A percentile compares a stretch with the other conserved stretches of the same genome.
These are phyloP conservation scores for Hypsibius dujardini DNA, from an alignment of 1,140 invertebrate species.

Conservation along the genomic window DNA sequence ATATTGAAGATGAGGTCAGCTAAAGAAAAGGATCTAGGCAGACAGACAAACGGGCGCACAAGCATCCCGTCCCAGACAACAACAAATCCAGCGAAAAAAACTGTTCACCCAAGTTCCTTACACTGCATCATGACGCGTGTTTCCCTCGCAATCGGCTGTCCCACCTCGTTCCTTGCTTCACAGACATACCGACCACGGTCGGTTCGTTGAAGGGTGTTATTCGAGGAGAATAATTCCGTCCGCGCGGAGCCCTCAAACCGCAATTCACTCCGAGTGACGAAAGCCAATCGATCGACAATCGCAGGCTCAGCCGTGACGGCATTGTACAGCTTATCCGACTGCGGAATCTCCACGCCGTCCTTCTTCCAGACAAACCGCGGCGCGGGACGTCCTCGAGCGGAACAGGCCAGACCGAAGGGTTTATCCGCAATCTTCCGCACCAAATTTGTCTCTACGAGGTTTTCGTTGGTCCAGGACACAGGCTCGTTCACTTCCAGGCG, in stretches of 20 bases:
- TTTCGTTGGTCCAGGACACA: constrained; percentile 21
- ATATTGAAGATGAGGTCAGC: too few relatives aligned
- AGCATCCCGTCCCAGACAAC: too few relatives aligned
- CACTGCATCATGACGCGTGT: background rate
- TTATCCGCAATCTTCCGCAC: constrained; percentile 22
- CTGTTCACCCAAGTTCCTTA: background rate
- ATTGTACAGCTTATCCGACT: constrained; percentile 12
- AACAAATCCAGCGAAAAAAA: too few relatives aligned
- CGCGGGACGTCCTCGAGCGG: constrained; percentile 25
- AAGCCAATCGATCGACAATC: constrained; percentile 16
- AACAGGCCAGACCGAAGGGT: constrained; percentile 24
- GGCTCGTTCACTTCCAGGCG: constrained; percentile 25
- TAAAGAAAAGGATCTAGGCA: too few relatives aligned
- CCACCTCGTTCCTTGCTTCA: background rate
- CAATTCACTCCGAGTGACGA: constrained; percentile 4
- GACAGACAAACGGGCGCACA: too few relatives aligned
- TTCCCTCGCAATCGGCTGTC: background rate
- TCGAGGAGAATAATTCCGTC: constrained; percentile 1
- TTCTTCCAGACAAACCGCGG: constrained; percentile 27
- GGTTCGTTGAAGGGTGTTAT: constrained; percentile 11
- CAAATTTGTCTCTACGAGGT: constrained; percentile 19
- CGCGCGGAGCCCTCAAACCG: background rate
- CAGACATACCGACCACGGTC: constrained; percentile 2
- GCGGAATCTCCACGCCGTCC: constrained; percentile 23
- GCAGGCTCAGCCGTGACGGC: constrained; percentile 23